These are phyloP conservation scores for Solea solea DNA, from an alignment of 2,113 vertebrate species.

Conservation along the genomic window DNA sequence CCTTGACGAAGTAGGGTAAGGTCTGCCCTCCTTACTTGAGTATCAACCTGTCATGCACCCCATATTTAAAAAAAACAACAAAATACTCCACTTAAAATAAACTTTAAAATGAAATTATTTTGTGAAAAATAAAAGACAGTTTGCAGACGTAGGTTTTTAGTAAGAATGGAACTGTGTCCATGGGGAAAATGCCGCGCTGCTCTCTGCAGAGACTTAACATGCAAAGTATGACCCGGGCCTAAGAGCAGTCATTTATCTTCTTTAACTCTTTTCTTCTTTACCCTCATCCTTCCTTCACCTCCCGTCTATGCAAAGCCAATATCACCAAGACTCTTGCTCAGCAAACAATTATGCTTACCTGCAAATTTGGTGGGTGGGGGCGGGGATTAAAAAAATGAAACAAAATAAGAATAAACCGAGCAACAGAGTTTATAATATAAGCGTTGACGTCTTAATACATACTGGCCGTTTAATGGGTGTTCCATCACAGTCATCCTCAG, in stretches of 20 bases:
- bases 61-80: too few species aligned
- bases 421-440: conserved; percentile 72
- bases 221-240: too few species aligned
- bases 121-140: too few species aligned
- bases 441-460: conserved; percentile 81
- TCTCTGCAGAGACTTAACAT: too few species aligned
- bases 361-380: conserved; percentile 8
- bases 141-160: too few species aligned
- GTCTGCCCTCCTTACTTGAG: too few species aligned
- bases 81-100: too few species aligned
- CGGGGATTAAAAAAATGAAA: conserved; percentile 43
- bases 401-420: conserved; percentile 61
- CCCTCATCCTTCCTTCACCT: neutral
- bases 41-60: too few species aligned
- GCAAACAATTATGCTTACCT: conserved; percentile 48
- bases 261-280: neutral
- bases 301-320: conserved; percentile 2
- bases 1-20: too few species aligned
- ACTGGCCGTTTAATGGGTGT: conserved; percentile 76
- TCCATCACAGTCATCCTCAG: conserved; percentile 82
- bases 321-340: conserved; percentile 7
- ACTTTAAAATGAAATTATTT: too few species aligned
- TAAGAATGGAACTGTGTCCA: too few species aligned
- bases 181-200: too few species aligned
- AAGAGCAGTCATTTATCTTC: neutral